Conservation (phyloP, 2,888 invertebrate species). For the Drosophila percnosoma region DNA sequence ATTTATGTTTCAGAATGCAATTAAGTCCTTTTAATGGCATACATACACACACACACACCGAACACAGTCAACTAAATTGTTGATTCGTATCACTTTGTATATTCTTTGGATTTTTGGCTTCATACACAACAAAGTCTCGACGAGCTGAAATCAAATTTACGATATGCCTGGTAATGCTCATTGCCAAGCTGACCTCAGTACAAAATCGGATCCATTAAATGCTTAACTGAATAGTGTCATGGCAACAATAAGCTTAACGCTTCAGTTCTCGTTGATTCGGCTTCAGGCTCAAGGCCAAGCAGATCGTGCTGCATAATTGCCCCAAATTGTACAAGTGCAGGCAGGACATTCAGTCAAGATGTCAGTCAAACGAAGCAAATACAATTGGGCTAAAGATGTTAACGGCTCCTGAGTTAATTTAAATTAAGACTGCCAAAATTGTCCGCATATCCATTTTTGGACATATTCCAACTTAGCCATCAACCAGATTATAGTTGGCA, state of each 20-base stretch:
- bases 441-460: not conserved
- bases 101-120: not conserved
- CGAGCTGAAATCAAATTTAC: not conserved
- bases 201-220: not conserved
- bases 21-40: constrained; percentile 49
- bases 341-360: not conserved
- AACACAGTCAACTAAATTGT: not conserved
- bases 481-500: not conserved
- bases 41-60: not conserved
- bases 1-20: constrained; percentile 67
- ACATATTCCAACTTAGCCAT: not conserved
- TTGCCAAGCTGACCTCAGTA: not conserved
- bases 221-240: not conserved
- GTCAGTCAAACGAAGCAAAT: not conserved
- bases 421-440: not conserved
- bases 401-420: not conserved
- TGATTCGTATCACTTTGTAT: not conserved
- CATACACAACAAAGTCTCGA: not conserved
- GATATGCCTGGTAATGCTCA: not conserved
- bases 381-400: not conserved
- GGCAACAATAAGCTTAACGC: not conserved
- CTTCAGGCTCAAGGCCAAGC: not conserved
- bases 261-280: not conserved
- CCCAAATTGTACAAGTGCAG: not conserved
- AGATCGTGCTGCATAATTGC: not conserved